phyloP scores from a whole-genome alignment of 1,140 invertebrate genomes.

The Globodera ellingtonae region DNA sequence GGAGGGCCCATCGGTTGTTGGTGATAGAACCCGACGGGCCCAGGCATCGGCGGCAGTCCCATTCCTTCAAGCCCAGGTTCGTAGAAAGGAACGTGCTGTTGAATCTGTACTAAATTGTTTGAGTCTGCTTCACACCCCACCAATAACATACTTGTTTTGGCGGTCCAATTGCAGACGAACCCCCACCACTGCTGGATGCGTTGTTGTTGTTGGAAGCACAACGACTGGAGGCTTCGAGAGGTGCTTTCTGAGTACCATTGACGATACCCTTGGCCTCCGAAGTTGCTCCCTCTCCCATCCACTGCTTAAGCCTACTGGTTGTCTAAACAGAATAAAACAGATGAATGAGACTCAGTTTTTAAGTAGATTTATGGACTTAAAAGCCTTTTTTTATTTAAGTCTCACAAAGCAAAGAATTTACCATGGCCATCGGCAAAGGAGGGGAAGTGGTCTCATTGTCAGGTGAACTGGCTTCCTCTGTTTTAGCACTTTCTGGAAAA shows the following conservation, averaged over 20 bases:
- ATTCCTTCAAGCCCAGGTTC: neutral
- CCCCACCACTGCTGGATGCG: neutral
- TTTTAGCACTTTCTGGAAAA: neutral
- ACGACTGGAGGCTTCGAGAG: neutral
- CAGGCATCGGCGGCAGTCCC: neutral
- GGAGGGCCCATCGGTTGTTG: conserved; percentile 2
- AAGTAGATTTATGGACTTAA: too few species aligned
- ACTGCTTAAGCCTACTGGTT: neutral
- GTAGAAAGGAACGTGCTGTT: neutral
- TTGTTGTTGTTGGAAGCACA: neutral
- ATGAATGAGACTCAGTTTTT: neutral
- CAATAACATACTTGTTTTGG: neutral
- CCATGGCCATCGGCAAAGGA: too few species aligned
- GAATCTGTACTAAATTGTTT: neutral
- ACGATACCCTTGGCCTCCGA: neutral
- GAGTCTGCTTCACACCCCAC: neutral
- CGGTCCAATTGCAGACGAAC: neutral
- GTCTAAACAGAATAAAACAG: neutral
- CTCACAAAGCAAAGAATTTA: too few species aligned
- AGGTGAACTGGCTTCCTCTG: neutral
- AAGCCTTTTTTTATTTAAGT: too few species aligned
- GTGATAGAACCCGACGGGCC: neutral
- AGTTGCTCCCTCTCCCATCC: neutral
- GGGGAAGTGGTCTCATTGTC: neutral
- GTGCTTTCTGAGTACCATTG: neutral